phyloP scores from a whole-genome alignment of 2,888 invertebrate genomes.

The Ceriagrion tenellum region DNA sequence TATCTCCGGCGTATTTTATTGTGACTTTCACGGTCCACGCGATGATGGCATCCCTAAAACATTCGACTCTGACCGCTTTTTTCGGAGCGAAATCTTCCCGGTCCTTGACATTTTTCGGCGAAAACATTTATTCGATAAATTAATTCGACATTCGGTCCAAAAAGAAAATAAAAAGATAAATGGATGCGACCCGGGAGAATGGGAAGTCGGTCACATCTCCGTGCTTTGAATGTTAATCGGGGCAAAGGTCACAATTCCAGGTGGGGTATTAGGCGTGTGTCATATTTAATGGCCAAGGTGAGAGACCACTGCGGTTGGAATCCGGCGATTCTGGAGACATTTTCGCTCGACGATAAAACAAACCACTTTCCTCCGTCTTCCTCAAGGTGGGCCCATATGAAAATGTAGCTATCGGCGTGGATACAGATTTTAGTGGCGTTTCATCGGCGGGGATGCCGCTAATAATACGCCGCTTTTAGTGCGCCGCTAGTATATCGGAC shows the following conservation, averaged over 20 bases:
- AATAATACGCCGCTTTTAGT: no score
- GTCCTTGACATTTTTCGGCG: conserved; percentile 13
- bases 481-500: no score
- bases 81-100: neutral
- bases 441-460: no score
- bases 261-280: neutral
- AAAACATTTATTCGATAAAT: neutral
- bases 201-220: neutral
- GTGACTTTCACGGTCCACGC: neutral
- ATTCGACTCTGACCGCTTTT: neutral
- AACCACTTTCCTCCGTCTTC: no score
- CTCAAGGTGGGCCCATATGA: no score
- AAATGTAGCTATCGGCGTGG: no score
- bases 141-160: neutral
- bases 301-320: neutral
- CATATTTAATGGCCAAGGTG: neutral
- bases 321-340: neutral
- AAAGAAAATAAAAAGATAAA: neutral
- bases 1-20: neutral
- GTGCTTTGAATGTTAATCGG: neutral
- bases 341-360: no score
- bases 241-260: neutral
- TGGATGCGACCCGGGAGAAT: neutral
- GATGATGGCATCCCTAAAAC: neutral
- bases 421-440: no score